Base-by-base conservation (phyloP, 2,797 vertebrate genomes). In the Gymnothorax javanicus region DNA sequence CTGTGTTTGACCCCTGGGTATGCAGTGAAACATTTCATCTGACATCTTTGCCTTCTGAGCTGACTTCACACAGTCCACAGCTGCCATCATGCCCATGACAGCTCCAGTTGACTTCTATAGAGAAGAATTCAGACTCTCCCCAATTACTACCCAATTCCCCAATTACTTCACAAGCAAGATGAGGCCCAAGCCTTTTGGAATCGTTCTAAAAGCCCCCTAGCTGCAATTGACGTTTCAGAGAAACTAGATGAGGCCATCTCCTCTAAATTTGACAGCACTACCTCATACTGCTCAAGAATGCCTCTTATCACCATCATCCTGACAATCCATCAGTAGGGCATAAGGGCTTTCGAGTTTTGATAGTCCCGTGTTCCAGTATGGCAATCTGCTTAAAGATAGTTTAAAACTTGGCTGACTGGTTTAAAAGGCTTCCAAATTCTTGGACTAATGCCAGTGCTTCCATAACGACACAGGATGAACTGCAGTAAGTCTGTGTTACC, bases 401-500 rank as follows among this genome's bases (percentile, higher is more conserved):
- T n/a, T 75, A 27, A n/a, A 11, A 75, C 33, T 75, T 64, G 3
- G 25, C 71, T 33, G 25, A 43, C 23, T 43, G 25, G 33, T 27
- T 27, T 7, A 20, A 25, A 0, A 75, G 33, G 71, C 71, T 12
- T 11, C 71, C 71, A 11, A 75, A 13, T n/a, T 43, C 33, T 4
- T 75, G 27, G 67, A 11, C n/a, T n/a, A 15, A 71, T 15, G 9
- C n/a, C 67, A 71, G 6, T 71, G 67, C 67, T 20, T 71, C 17
- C 3, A 15, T 20, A 20, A n/a, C n/a, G 7, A 25, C n/a, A 8
- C 25, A 25, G 3, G 71, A 11, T 43, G n/a, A 20, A 7, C 17
- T 75, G 71, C 71, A 75, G 71, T 25, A 25, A 75, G 71, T 43
- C n/a, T 75, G 71, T 11, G 71, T 75, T 11, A 75, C 71, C n/a